A percentile compares a stretch with the other conserved stretches of the same genome.
phyloP scores from a whole-genome alignment of 2,113 vertebrate genomes.

The Dunckerocampus dactyliophorus region DNA sequence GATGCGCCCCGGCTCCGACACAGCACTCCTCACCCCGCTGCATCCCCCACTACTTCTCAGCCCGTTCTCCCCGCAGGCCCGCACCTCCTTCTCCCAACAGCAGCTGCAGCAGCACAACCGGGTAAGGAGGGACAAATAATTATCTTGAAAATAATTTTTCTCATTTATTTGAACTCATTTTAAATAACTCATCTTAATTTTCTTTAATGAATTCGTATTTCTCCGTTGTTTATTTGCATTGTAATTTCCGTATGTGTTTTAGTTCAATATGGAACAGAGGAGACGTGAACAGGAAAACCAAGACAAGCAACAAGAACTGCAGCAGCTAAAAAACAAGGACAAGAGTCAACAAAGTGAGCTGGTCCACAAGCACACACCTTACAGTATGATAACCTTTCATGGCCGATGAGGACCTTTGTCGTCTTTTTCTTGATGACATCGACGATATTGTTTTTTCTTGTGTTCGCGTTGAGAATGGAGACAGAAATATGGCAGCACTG shows the following conservation, averaged over 20 bases:
- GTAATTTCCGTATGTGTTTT: background rate
- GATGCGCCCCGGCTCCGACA: conserved; percentile 78
- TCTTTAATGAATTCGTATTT: background rate
- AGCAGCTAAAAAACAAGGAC: conserved; percentile 90
- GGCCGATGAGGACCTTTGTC: background rate
- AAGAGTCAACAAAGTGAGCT: conserved; percentile 91
- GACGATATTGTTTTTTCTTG: background rate
- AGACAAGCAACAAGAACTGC: conserved; percentile 87
- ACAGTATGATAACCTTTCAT: too few species aligned
- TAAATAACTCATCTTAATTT: too few species aligned
- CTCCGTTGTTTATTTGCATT: background rate
- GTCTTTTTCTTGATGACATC: conserved; percentile 2
- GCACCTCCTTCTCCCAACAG: conserved; percentile 75
- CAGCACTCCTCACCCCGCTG: conserved; percentile 82
- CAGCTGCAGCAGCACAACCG: conserved; percentile 81
- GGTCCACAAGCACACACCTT: background rate
- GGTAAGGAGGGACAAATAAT: conserved; percentile 55
- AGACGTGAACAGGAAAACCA: conserved; percentile 76
- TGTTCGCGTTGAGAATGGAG: conserved; percentile 42
- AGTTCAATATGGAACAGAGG: conserved; percentile 85
- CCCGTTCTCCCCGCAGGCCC: conserved; percentile 71
- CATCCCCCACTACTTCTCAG: conserved; percentile 81
- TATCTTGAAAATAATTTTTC: background rate
- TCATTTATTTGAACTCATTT: background rate
- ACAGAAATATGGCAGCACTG: conserved; percentile 45